Evolutionary conservation across 2,113 vertebrate species (phyloP), one percentile per base, ranked within the genome.

Genomic region (Glareola pratincola): DNA sequence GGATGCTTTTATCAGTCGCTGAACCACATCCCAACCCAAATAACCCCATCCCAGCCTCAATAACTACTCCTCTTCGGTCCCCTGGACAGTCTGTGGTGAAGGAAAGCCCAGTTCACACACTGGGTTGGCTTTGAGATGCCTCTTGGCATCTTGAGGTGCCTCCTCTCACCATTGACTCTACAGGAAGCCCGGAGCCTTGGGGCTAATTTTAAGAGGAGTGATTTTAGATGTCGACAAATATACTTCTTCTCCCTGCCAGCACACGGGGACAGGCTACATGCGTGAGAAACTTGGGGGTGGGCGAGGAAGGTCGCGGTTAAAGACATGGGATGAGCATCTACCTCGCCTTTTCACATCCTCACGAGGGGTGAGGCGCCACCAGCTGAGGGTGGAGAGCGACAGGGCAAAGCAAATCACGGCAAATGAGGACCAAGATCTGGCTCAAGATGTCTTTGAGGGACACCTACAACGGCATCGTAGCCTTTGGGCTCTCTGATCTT

Each of bases 1-100:
- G 12, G 5, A 5, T 2, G 30, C 6, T 34, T 39, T n/a, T 10
- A 9, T 7, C 15, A 1, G 20, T 6, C 7, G 27, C 13, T 10
- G 34, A 32, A 21, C 2, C 30, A 8, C n/a, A 32, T 19, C 14
- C 2, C 1, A 14, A 36, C 73, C 20, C 26, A 23, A 26, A 1
- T 1, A 22, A 34, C 3, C 50, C 5, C 47, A 12, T 8, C 39
- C 34, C 71, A 34, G 37, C 19, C 78, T 37, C 53, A 23, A 10
- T 2, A 26, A 45, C n/a, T 34, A 23, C 85, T 69, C 37, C 12
- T 30, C 23, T 54, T n/a, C 45, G 23, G n/a, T 54, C 43, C 24
- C 54, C 53, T 17, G 45, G 67, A 34, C 8, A 26, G 37, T 6
- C 57, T 37, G 18, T 26, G 36, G 22, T 56, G 88, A 56, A 56